These are phyloP conservation scores for Danio rerio DNA, from an alignment of 2,113 vertebrate species.

Conservation along the genomic window DNA sequence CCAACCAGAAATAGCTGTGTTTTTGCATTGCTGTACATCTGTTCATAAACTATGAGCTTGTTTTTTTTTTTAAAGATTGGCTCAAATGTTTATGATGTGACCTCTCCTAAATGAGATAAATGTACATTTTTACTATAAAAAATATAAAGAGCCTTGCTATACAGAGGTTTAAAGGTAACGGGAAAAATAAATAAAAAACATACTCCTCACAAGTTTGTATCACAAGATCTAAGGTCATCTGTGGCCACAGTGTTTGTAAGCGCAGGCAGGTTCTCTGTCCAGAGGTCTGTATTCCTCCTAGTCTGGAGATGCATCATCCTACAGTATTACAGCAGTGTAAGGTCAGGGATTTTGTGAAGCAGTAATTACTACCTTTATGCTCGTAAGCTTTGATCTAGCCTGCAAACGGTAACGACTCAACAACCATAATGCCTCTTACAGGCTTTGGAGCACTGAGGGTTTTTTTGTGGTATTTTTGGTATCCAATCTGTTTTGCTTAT, in stretches of 20 bases:
- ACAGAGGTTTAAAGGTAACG: too few species aligned
- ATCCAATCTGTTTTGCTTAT: conserved; percentile 38
- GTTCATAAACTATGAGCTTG: too few species aligned
- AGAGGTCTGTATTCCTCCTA: conserved; percentile 4
- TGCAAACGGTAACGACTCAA: conserved; percentile 18
- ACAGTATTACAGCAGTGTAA: neutral
- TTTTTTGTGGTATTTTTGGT: conserved; percentile 20
- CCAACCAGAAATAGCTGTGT: too few species aligned
- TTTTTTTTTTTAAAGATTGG: neutral
- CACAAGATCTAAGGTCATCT: neutral
- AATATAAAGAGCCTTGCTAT: neutral
- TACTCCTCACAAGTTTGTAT: neutral
- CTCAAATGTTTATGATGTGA: neutral
- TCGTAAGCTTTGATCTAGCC: conserved; percentile 20
- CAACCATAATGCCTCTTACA: conserved; percentile 26
- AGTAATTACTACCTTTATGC: conserved; percentile 33
- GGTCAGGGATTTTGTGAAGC: conserved; percentile 8
- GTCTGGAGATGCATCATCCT: conserved; percentile 4
- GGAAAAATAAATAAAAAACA: neutral
- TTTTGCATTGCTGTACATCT: too few species aligned
- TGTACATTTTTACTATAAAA: neutral
- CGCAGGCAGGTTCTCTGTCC: neutral
- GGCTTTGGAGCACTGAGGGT: neutral
- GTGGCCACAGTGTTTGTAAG: neutral
- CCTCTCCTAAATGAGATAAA: neutral